phyloP scores from a whole-genome alignment of 2,113 vertebrate species.

The Pelecanus crispus region DNA sequence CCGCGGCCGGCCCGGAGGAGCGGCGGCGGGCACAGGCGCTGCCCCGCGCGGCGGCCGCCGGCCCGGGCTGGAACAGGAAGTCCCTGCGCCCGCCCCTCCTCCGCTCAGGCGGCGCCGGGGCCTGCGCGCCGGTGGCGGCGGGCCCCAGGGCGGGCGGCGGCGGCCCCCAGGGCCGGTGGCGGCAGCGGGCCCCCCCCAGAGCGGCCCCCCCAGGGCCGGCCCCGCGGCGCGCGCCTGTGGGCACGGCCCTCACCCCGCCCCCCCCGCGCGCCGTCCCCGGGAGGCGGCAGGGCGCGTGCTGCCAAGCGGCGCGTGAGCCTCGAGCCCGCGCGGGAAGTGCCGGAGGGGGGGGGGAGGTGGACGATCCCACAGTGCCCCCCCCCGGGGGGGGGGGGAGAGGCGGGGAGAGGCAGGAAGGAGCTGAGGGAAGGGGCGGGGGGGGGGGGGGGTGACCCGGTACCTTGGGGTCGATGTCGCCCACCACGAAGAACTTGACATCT shows the following conservation, averaged over 20 bases:
- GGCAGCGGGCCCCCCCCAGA: too few species aligned
- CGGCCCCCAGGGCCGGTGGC: too few species aligned
- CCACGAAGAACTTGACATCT: slow-evolving; percentile 96
- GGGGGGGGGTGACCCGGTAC: slow-evolving; percentile 60
- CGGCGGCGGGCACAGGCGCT: neutral
- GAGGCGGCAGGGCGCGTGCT: too few species aligned
- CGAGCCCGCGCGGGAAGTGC: neutral
- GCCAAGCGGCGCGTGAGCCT: too few species aligned
- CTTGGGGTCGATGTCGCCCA: slow-evolving; percentile 94
- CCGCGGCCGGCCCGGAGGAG: neutral
- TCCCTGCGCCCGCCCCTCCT: slow-evolving; percentile 16
- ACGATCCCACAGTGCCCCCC: neutral
- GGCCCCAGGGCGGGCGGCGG: neutral
- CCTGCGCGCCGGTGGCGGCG: neutral
- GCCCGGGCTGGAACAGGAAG: neutral
- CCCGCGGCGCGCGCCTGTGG: too few species aligned
- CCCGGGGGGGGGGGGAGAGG: too few species aligned
- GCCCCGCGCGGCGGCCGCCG: neutral
- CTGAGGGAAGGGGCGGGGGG: neutral
- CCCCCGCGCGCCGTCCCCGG: too few species aligned
- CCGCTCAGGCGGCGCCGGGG: neutral
- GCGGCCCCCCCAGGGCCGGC: too few species aligned
- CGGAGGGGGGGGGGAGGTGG: neutral
- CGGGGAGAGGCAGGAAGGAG: neutral
- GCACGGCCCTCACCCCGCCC: too few species aligned